phyloP scores from a whole-genome alignment of 2,797 vertebrate species.

The Peromyscus eremicus region DNA sequence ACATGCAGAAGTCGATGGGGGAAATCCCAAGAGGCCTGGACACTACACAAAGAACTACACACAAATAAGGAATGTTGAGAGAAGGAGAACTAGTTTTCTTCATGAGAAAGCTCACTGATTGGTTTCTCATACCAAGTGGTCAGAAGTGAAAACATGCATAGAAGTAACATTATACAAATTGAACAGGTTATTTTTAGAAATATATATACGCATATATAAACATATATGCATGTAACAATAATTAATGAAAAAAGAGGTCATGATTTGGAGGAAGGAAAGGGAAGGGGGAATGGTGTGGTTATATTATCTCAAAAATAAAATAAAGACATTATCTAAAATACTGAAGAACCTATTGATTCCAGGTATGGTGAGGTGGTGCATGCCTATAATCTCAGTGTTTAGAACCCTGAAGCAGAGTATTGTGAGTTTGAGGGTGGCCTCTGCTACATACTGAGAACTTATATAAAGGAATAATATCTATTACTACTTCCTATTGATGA shows the following conservation, averaged over 20 bases:
- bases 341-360: background rate
- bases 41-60: background rate
- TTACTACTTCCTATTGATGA: background rate
- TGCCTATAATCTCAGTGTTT: background rate
- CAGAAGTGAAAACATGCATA: background rate
- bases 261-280: background rate
- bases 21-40: background rate
- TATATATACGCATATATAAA: background rate
- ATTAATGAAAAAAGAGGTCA: background rate
- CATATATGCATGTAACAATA: background rate
- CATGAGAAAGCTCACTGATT: background rate
- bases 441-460: background rate
- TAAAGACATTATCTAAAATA: background rate
- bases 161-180: background rate
- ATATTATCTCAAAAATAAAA: background rate
- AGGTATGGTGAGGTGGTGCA: background rate
- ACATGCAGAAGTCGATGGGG: too few species aligned
- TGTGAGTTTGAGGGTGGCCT: background rate
- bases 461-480: background rate
- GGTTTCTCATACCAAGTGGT: too few species aligned
- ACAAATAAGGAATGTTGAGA: background rate
- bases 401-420: background rate
- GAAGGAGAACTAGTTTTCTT: background rate
- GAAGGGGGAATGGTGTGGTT: background rate
- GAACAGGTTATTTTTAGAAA: too few species aligned